These are phyloP conservation scores for Hippocampus zosterae DNA, from an alignment of 2,113 vertebrate genomes.

Conservation along the genomic window DNA sequence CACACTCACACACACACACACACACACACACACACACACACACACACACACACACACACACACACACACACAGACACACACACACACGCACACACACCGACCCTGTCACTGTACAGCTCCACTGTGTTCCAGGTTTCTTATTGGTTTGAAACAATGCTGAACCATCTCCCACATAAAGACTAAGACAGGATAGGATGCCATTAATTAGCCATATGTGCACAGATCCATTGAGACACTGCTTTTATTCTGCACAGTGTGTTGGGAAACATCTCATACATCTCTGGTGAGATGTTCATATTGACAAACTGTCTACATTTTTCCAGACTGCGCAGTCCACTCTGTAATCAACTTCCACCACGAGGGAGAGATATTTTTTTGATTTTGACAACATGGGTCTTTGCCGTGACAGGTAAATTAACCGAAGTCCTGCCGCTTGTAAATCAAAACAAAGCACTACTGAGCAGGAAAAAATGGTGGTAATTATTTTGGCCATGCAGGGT, in stretches of 20 bases:
- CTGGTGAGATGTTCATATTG: slow-evolving; percentile 25
- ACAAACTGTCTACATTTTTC: slow-evolving; percentile 19
- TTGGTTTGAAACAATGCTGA: no score
- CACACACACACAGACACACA: no score
- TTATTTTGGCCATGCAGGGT: slow-evolving; percentile 3
- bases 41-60: no score
- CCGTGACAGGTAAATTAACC: slow-evolving; percentile 27
- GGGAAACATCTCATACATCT: neutral
- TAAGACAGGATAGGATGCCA: neutral
- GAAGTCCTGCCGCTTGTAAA: slow-evolving; percentile 7
- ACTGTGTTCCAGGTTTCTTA: no score
- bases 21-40: no score
- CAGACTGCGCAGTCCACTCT: neutral
- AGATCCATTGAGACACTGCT: neutral
- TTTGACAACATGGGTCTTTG: slow-evolving; percentile 9
- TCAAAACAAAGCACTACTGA: neutral
- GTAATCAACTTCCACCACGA: slow-evolving; percentile 26
- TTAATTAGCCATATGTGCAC: neutral
- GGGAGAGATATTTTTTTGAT: slow-evolving; percentile 2
- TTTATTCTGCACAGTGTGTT: slow-evolving; percentile 2
- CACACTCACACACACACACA: no score
- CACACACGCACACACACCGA: no score
- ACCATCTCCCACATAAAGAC: neutral
- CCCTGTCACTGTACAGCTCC: no score
- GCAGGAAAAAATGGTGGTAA: slow-evolving; percentile 19